Evolutionary conservation across 2,797 vertebrate species (phyloP), one percentile per base, ranked within the genome.

Genomic region (Myotis planiceps): DNA sequence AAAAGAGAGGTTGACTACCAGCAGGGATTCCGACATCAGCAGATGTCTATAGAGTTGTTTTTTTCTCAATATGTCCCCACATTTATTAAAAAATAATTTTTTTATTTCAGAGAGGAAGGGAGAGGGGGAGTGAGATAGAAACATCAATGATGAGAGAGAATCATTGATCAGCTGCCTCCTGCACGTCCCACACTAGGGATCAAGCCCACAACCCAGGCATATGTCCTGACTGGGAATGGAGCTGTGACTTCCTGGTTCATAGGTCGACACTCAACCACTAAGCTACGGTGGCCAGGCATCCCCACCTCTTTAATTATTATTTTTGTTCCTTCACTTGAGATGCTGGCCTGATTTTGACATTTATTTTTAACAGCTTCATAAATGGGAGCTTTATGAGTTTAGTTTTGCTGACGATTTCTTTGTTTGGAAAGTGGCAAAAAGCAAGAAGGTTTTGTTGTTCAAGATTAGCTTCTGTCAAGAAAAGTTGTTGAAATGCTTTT

Each of bases 311-410:
- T 34, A 90, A 95, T 74, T 32, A n/a, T 45, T 82, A 29, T 19
- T 55, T 90, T 82, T 96, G 5, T 78, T 78, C 19, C 71, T 88
- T 95, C 49, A 90, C 37, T 74, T 88, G 81, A 90, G 84, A 53
- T 71, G 71, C 19, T 84, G 34, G 25, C 25, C 53, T 27, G 25
- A 39, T 84, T 88, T 87, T 42, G 89, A 95, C 91, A 92, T 75
- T 60, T 91, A 69, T 68, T 91, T 94, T 93, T 86, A 92, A 87
- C 15, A 93, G 34, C 32, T 80, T 89, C 16, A 60, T 80, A 94
- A 51, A 86, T 94, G 45, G 6, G 18, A 91, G 34, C 25, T 86
- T 92, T 53, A 23, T 34, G 6, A 60, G 8, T 71, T 94, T 78
- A 88, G 49, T 49, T 87, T 66, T 89, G 45, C 18, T 42, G 65